Evolutionary conservation across 2,113 vertebrate species (phyloP).

Genomic region (Coreoperca whiteheadi): DNA sequence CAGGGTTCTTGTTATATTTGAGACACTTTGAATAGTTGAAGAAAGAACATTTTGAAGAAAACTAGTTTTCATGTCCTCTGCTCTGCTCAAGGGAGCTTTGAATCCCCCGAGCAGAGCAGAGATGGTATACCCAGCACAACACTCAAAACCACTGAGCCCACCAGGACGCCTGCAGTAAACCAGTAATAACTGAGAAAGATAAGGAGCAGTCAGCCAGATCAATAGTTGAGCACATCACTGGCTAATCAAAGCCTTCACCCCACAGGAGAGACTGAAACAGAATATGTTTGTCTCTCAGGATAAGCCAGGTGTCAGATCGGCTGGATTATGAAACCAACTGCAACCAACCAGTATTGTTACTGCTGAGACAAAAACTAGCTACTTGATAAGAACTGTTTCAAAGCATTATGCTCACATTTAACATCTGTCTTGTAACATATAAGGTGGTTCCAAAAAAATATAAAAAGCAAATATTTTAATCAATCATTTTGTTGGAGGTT

Average conservation of each 20-base stretch:
- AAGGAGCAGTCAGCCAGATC: slow-evolving; percentile 73
- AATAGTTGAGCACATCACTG: slow-evolving; percentile 70
- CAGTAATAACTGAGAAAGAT: slow-evolving; percentile 70
- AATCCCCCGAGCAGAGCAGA: slow-evolving; percentile 39
- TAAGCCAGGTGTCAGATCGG: slow-evolving; percentile 51
- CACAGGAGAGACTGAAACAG: slow-evolving; percentile 53
- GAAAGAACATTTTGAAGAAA: slow-evolving; percentile 14
- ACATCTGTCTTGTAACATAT: background rate
- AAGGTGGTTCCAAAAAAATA: background rate
- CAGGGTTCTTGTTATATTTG: background rate
- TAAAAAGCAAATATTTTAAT: background rate
- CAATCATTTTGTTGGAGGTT: background rate
- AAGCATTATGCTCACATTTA: slow-evolving; percentile 11
- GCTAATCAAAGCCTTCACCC: slow-evolving; percentile 71
- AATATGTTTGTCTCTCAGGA: slow-evolving; percentile 57
- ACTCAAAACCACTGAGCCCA: slow-evolving; percentile 55
- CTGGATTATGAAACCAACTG: slow-evolving; percentile 63
- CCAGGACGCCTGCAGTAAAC: slow-evolving; percentile 61
- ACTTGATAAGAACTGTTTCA: background rate
- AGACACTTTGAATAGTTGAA: background rate
- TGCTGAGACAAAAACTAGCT: background rate
- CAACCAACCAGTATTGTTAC: slow-evolving; percentile 48
- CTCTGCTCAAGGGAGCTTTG: slow-evolving; percentile 37
- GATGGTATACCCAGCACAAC: slow-evolving; percentile 53
- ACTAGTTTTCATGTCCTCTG: background rate